phyloP scores from a whole-genome alignment of 2,113 vertebrate species.

The Rhodinocichla rosea region DNA sequence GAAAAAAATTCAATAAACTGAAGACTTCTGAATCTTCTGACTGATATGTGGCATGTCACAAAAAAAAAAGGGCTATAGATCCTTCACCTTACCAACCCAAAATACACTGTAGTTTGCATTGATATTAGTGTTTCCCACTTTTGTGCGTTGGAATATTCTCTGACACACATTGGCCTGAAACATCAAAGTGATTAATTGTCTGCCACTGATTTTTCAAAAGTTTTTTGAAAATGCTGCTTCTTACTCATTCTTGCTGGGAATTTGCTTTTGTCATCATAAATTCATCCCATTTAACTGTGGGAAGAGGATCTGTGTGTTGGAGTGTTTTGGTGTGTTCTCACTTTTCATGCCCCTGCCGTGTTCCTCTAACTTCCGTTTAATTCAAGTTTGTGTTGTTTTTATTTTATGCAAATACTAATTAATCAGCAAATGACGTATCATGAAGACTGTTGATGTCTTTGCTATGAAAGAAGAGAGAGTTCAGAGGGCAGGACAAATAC shows the following conservation, averaged over 20 bases:
- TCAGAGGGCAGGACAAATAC: not conserved
- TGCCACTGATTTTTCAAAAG: not conserved
- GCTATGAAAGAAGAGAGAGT: conserved; percentile 7
- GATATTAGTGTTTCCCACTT: not conserved
- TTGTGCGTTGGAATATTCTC: not conserved
- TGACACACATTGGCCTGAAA: conserved; percentile 35
- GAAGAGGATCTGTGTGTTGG: conserved; percentile 34
- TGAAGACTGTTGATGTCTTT: conserved; percentile 3
- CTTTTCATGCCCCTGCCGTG: not conserved
- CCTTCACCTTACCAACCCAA: not conserved
- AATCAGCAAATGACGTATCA: not conserved
- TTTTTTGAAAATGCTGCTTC: conserved; percentile 40
- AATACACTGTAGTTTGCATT: not conserved
- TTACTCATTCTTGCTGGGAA: conserved; percentile 36
- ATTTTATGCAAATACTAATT: conserved; percentile 16
- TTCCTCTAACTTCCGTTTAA: conserved; percentile 40
- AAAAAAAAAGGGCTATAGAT: not conserved
- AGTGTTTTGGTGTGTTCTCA: conserved; percentile 46
- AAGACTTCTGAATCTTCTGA: not conserved
- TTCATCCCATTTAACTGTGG: conserved; percentile 47
- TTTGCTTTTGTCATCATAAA: conserved; percentile 46
- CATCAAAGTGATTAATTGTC: conserved; percentile 62
- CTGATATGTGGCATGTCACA: rapidly evolving
- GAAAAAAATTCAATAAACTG: not conserved
- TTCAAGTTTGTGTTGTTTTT: conserved; percentile 24